Conservation (phyloP, 1,140 invertebrate genomes). For the Harpegnathos saltator region DNA sequence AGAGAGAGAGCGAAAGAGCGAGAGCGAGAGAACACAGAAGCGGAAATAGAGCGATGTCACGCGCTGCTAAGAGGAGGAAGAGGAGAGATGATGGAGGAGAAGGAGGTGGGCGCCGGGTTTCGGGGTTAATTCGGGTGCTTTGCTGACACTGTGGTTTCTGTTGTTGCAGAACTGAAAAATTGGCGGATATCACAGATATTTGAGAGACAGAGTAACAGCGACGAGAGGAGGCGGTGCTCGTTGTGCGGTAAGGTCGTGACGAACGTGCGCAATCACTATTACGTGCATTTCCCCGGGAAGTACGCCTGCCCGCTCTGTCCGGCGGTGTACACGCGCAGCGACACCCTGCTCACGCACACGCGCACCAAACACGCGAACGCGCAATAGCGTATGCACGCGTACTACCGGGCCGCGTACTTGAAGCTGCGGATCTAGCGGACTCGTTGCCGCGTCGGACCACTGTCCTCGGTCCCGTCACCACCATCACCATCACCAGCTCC, state of each 20-base stretch:
- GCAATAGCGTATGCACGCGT: constrained; percentile 62
- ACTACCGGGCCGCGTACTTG: constrained; percentile 26
- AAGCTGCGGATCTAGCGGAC: constrained; percentile 60
- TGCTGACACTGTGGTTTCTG: constrained; percentile 85
- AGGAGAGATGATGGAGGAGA: neutral
- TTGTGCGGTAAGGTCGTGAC: constrained; percentile 90
- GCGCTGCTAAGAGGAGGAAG: neutral
- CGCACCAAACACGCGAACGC: constrained; percentile 88
- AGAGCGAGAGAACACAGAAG: too few relatives aligned
- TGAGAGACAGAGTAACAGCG: constrained; percentile 88
- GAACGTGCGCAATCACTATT: constrained; percentile 90
- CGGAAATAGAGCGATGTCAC: constrained; percentile 71
- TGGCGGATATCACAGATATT: constrained; percentile 90
- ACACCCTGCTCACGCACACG: constrained; percentile 88
- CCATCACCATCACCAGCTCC: neutral
- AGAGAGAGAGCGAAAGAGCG: neutral
- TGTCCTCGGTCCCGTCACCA: too few relatives aligned
- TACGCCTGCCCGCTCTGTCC: constrained; percentile 88
- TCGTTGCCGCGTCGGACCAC: too few relatives aligned
- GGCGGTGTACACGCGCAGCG: constrained; percentile 89
- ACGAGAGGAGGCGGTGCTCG: constrained; percentile 88
- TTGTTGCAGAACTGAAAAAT: constrained; percentile 89
- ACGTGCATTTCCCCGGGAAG: constrained; percentile 89
- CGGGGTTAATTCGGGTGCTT: constrained; percentile 77
- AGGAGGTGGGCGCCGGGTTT: constrained; percentile 14